Percentiles rank a stretch among this genome's conserved stretches.
phyloP scores from a whole-genome alignment of 2,888 invertebrate species.

The Cryptocheilus praepositus region DNA sequence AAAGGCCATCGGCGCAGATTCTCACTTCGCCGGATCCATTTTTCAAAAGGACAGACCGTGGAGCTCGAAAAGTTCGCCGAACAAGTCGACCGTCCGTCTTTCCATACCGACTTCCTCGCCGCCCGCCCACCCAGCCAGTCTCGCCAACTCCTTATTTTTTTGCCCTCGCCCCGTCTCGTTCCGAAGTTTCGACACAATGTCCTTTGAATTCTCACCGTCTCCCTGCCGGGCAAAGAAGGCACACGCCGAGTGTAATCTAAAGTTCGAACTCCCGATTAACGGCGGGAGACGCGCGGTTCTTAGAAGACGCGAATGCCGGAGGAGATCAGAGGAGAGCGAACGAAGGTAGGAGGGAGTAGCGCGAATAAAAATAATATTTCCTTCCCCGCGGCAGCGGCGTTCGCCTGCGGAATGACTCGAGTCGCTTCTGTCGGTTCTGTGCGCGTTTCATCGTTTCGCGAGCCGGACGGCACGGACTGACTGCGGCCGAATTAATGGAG shows the following conservation, averaged over 20 bases:
- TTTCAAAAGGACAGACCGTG: constrained; percentile 33
- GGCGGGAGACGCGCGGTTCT: constrained; percentile 28
- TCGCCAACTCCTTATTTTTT: constrained; percentile 21
- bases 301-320: constrained; percentile 10
- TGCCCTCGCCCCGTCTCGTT: constrained; percentile 43
- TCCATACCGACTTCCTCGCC: constrained; percentile 23
- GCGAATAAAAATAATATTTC: constrained; percentile 51
- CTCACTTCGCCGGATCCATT: constrained; percentile 26
- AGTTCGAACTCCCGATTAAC: constrained; percentile 64
- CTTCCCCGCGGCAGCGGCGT: constrained; percentile 36
- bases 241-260: constrained; percentile 62
- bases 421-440: no score
- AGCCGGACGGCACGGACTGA: no score
- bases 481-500: no score
- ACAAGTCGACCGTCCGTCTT: constrained; percentile 14
- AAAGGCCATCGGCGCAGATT: constrained; percentile 17
- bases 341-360: constrained; percentile 13
- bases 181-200: constrained; percentile 66
- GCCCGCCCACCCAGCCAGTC: constrained; percentile 26
- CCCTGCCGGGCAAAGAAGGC: constrained; percentile 58
- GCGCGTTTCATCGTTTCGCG: no score
- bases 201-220: constrained; percentile 64
- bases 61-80: constrained; percentile 8
- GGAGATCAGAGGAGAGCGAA: constrained; percentile 3
- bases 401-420: constrained; percentile 36